These are phyloP conservation scores for Xestia rhomboidea DNA, from an alignment of 2,888 invertebrate genomes.

Conservation along the genomic window DNA sequence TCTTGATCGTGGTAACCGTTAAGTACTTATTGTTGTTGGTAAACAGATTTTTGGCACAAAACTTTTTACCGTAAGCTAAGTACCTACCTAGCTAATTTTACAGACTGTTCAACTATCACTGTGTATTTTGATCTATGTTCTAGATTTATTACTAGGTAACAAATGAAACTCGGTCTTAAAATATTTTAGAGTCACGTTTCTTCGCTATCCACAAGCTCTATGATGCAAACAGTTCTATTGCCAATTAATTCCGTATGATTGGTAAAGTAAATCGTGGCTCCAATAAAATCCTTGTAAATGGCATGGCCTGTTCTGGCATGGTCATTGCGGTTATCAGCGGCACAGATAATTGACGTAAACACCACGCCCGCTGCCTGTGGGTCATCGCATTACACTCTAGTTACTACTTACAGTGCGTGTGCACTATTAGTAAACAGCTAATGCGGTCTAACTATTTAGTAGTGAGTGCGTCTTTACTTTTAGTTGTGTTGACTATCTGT, in stretches of 20 bases:
- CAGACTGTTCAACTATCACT: slow-evolving; percentile 9
- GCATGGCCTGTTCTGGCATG: slow-evolving; percentile 50
- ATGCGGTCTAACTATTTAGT: slow-evolving; percentile 16
- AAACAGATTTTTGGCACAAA: slow-evolving; percentile 54
- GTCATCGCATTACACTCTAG: slow-evolving; percentile 43
- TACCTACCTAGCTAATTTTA: slow-evolving; percentile 1
- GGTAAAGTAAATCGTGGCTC: slow-evolving; percentile 30
- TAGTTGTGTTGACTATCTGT: neutral
- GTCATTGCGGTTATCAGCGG: slow-evolving; percentile 58
- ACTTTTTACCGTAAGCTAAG: slow-evolving; percentile 35
- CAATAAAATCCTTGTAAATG: slow-evolving; percentile 55
- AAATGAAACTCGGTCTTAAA: neutral
- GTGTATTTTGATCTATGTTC: slow-evolving; percentile 16
- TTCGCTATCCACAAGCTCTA: neutral
- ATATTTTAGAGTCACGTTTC: slow-evolving; percentile 28
- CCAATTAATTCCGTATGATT: slow-evolving; percentile 18
- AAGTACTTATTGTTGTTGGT: slow-evolving; percentile 49
- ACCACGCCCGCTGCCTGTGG: slow-evolving; percentile 48
- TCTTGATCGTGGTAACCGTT: slow-evolving; percentile 56
- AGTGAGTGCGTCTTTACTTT: neutral
- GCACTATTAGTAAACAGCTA: slow-evolving; percentile 38
- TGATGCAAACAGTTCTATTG: slow-evolving; percentile 1
- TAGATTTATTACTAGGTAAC: slow-evolving; percentile 11
- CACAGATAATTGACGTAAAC: slow-evolving; percentile 56
- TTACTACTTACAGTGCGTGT: slow-evolving; percentile 18